Conservation (phyloP, 2,113 vertebrate species). For the Haemorhous mexicanus region DNA sequence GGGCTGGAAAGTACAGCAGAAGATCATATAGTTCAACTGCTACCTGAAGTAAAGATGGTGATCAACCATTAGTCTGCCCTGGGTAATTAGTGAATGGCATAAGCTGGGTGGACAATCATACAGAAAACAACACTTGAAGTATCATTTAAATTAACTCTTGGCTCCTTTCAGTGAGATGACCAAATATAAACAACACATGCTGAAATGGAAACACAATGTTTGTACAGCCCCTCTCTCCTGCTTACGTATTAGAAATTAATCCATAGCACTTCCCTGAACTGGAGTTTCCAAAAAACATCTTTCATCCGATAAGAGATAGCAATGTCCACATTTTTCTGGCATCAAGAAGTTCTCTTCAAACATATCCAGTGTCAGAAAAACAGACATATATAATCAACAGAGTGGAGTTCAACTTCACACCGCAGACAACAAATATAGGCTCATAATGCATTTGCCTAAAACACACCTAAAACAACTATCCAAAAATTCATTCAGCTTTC, state of each 20-base stretch:
- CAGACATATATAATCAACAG: not conserved
- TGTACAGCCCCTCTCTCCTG: not conserved
- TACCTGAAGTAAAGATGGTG: not conserved
- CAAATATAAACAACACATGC: not conserved
- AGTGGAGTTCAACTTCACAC: not conserved
- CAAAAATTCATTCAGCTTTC: not conserved
- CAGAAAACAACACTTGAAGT: not conserved
- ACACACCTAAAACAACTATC: accelerated
- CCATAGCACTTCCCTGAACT: not conserved
- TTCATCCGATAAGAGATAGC: not conserved
- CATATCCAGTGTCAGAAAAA: not conserved
- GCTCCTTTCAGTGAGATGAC: not conserved
- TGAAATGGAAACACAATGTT: not conserved
- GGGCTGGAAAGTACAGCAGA: not conserved
- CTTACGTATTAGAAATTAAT: not conserved
- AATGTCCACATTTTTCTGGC: not conserved
- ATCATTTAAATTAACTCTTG: not conserved
- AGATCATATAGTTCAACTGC: not conserved
- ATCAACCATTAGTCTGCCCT: not conserved
- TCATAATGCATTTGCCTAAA: not conserved
- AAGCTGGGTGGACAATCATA: not conserved
- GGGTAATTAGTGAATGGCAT: not conserved
- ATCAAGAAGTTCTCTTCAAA: not conserved
- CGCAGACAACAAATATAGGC: accelerated
- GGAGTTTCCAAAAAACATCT: not conserved